Evolutionary conservation across 1,140 invertebrate genomes (phyloP), one percentile per base, ranked within the genome.

Genomic region (Cylas formicarius): DNA sequence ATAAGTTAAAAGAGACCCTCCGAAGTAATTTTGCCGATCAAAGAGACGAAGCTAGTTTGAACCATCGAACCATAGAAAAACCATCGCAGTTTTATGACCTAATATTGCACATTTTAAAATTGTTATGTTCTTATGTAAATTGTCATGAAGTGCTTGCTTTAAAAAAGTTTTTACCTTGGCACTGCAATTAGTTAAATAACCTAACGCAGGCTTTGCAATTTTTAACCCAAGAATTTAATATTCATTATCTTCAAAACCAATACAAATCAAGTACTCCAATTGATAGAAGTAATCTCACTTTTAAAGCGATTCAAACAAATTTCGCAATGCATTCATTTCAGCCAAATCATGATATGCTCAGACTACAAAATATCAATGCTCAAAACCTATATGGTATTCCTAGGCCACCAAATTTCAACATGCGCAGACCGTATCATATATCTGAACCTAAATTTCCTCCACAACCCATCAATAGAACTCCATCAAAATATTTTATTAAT

Each of bases 1-100:
- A 29, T 6, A 22, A 43, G 9, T 13, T 37, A 19, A 42, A 42
- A 36, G 24, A 22, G 9, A 20, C 16, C 11, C 14, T 50, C 6
- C 20, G 21, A 20, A 31, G 41, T 29, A 44, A 52, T 49, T 52
- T 52, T 20, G 19, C 46, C 6, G 41, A 48, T 34, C 33, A 44
- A 38, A 11, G 27, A 4, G 33, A 52, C 21, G 34, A 36, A 22
- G 10, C 34, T 22, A 23, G 34, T 22, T n/a, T 22, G 2, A 51
- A 37, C 43, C 23, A 20, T 40, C 37, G 48, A 20, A 22, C 43
- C 5, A 23, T 42, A 24, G 37, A 46, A 41, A 38, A 17, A 9
- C 16, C 33, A 9, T 8, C 32, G 13, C 16, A 37, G 18, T 48
- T 43, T 36, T 44, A 44, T 14, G 32, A 48, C 14, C 20, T 17